Base-by-base conservation (phyloP, 2,797 vertebrate genomes). In the Syngnathus acus region DNA sequence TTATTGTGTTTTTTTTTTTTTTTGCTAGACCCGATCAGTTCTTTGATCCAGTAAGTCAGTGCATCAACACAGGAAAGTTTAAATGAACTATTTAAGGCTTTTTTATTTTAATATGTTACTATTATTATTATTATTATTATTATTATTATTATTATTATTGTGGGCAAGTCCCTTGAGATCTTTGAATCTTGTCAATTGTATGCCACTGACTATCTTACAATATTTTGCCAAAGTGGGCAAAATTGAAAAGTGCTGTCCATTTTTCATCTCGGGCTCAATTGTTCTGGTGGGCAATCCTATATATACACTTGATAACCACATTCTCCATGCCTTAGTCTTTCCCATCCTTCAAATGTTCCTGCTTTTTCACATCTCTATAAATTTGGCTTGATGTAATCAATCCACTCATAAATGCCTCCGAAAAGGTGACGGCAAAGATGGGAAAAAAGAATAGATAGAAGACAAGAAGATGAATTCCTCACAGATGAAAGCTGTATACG, bases 331-430 rank as follows among this genome's bases (percentile, higher is more conserved):
- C 75, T 67, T 72, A 47, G 59, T 70, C 59, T 39, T 60, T 48
- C 40, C 43, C 53, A 43, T 63, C 42, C 21, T 66, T 42, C 4
- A 11, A 23, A 68, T 75, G 42, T 60, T 39, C 68, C 53, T 71
- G 72, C 62, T 21, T 51, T 51, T 45, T 83, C 70, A 69, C 67
- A 65, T 63, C 63, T 69, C 66, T 59, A 84, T 78, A 84, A 87
- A 84, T 68, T 78, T 58, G 76, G 76, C 71, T 65, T 3, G 45
- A 74, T 69, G 81, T 83, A 85, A 88, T 76, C 75, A 38, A 58
- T 83, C 84, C 72, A 72, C 3, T 87, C 74, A 72, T 84, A 86
- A 74, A n/a, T 11, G 21, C 53, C 72, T 75, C 84, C 83, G 82
- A 85, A 65, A 79, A 72, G 64, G 75, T 60, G 43, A 19, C 43